Percentiles rank a stretch among this genome's conserved stretches.
These are phyloP conservation scores for Muraenolepis orangiensis DNA, from an alignment of 2,797 vertebrate species.

Conservation along the genomic window DNA sequence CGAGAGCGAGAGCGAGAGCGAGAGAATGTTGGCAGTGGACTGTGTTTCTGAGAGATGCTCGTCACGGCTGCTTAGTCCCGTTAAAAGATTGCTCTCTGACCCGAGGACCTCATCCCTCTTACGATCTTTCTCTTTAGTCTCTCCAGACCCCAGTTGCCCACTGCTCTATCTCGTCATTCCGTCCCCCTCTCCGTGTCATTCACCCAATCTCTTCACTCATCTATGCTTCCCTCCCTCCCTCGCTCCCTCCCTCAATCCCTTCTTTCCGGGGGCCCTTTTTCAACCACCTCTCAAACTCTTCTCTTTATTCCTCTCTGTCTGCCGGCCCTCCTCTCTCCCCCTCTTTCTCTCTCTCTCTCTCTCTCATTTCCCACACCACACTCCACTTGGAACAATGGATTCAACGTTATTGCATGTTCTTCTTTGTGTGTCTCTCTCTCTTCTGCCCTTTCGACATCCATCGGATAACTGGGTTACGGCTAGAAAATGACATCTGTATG, in stretches of 20 bases:
- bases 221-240: conserved; percentile 16
- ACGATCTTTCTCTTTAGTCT: conserved; percentile 28
- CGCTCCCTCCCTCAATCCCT: conserved; percentile 29
- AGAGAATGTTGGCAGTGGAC: conserved; percentile 43
- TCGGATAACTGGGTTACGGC: background rate
- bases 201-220: conserved; percentile 49
- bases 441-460: background rate
- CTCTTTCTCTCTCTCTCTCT: too few relatives aligned
- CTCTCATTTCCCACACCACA: conserved; percentile 59
- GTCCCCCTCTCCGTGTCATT: conserved; percentile 16
- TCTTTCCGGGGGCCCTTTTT: conserved; percentile 53
- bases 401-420: conserved; percentile 28
- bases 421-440: background rate
- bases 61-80: conserved; percentile 53
- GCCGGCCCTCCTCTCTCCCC: conserved; percentile 21
- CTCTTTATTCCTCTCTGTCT: conserved; percentile 42
- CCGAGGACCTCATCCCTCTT: conserved; percentile 48
- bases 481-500: background rate
- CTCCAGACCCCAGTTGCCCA: conserved; percentile 29
- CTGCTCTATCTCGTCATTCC: conserved; percentile 20
- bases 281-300: conserved; percentile 35
- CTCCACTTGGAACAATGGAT: conserved; percentile 44
- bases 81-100: conserved; percentile 42
- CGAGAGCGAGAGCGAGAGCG: conserved; percentile 1
- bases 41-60: conserved; percentile 42